Percentiles rank a stretch among this genome's conserved stretches.
phyloP scores from a whole-genome alignment of 2,888 invertebrate species.

The Drosophila gaucha region DNA sequence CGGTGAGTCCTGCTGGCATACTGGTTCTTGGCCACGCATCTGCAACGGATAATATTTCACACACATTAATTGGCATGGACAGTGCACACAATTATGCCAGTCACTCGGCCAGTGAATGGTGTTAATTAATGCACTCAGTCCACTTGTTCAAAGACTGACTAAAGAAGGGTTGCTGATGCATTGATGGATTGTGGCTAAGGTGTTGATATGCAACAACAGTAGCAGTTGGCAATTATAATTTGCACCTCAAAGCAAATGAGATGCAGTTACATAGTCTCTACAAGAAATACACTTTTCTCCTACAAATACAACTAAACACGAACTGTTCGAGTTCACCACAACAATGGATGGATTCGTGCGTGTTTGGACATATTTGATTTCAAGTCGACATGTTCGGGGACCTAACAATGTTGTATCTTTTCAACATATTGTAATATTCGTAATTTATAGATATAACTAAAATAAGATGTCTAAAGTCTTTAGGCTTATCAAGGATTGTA shows the following conservation, averaged over 20 bases:
- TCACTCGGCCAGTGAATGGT: constrained; percentile 53
- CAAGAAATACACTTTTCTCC: no score
- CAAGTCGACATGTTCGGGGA: not conserved
- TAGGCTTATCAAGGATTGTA: no score
- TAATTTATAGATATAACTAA: no score
- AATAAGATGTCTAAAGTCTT: no score
- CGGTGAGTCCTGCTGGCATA: constrained; percentile 84
- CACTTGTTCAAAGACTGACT: constrained; percentile 7
- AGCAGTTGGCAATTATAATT: constrained; percentile 39
- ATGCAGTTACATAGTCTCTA: not conserved
- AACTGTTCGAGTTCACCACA: not conserved
- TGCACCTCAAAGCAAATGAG: constrained; percentile 11
- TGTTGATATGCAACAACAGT: constrained; percentile 64
- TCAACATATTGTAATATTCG: not conserved
- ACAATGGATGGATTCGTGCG: not conserved
- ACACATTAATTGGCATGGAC: constrained; percentile 43
- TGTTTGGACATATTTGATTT: not conserved
- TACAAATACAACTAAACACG: no score
- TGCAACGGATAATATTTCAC: constrained; percentile 74
- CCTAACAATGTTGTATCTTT: not conserved
- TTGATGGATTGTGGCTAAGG: constrained; percentile 59
- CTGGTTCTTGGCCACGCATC: constrained; percentile 86
- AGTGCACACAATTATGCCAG: constrained; percentile 64
- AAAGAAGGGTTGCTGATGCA: constrained; percentile 15
- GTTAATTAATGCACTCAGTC: constrained; percentile 64